Evolutionary conservation across 2,888 invertebrate species (phyloP).

Genomic region (Ypsolopha scabrella): DNA sequence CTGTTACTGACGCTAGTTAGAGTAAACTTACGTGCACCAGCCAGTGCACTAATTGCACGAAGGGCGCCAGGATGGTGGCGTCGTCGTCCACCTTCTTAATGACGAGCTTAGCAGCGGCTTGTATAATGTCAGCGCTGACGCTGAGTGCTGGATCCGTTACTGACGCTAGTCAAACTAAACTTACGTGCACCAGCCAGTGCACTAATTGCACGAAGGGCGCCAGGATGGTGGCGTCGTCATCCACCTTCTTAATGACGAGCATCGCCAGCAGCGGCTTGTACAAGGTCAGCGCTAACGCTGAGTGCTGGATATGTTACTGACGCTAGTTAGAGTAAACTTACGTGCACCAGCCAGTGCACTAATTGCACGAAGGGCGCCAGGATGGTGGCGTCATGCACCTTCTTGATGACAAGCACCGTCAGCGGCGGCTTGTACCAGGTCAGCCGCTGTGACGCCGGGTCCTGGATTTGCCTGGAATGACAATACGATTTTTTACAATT

Average conservation of each 20-base stretch:
- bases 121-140: not conserved
- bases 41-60: slow-evolving; percentile 75
- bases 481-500: too few relatives aligned
- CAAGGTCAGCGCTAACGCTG: slow-evolving; percentile 96
- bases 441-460: slow-evolving; percentile 95
- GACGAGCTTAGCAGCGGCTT: slow-evolving; percentile 57
- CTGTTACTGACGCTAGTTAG: not conserved
- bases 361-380: slow-evolving; percentile 92
- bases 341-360: slow-evolving; percentile 93
- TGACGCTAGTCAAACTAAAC: not conserved
- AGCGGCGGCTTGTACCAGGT: slow-evolving; percentile 98
- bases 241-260: slow-evolving; percentile 95
- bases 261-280: slow-evolving; percentile 97
- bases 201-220: slow-evolving; percentile 93
- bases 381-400: slow-evolving; percentile 92
- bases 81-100: slow-evolving; percentile 95
- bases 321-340: slow-evolving; percentile 39
- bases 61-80: slow-evolving; percentile 88
- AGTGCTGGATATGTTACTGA: slow-evolving; percentile 90
- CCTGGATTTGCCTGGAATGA: slow-evolving; percentile 90
- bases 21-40: not conserved
- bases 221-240: slow-evolving; percentile 90
- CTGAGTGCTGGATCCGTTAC: not conserved
- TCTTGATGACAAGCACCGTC: slow-evolving; percentile 97
- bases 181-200: slow-evolving; percentile 90